Conservation (phyloP, 1,140 invertebrate genomes). For the Zophobas atratus region DNA sequence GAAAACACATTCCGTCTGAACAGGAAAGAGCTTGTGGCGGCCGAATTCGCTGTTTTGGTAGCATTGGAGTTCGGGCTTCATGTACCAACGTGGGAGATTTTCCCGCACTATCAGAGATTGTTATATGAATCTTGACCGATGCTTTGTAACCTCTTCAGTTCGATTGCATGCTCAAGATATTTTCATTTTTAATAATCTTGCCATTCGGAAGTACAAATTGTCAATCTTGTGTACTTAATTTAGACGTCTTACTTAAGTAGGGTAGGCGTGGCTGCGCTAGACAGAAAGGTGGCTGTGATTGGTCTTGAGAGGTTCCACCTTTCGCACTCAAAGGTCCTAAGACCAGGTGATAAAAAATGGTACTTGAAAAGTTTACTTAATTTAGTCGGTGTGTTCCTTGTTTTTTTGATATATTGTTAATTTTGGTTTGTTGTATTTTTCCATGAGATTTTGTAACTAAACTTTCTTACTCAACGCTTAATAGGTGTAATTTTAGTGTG, state of each 20-base stretch:
- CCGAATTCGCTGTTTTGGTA: slow-evolving; percentile 95
- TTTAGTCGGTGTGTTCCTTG: slow-evolving; percentile 42
- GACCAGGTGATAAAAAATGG: slow-evolving; percentile 30
- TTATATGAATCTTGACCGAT: slow-evolving; percentile 86
- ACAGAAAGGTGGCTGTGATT: slow-evolving; percentile 20
- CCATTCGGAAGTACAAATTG: slow-evolving; percentile 35
- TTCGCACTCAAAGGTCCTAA: slow-evolving; percentile 1
- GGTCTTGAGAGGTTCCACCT: slow-evolving; percentile 12
- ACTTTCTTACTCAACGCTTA: slow-evolving; percentile 3
- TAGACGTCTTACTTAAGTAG: slow-evolving; percentile 3
- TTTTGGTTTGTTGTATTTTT: neutral
- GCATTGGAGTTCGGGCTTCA: slow-evolving; percentile 96
- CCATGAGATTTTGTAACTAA: slow-evolving; percentile 4
- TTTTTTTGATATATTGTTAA: slow-evolving; percentile 22
- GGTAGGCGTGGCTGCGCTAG: neutral
- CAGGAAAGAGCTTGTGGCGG: slow-evolving; percentile 90
- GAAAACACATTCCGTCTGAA: slow-evolving; percentile 93
- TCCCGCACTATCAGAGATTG: slow-evolving; percentile 95
- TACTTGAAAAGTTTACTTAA: slow-evolving; percentile 31
- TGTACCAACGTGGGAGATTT: slow-evolving; percentile 90
- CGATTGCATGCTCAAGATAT: slow-evolving; percentile 31
- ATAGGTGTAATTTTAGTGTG: slow-evolving; percentile 27
- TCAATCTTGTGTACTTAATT: slow-evolving; percentile 38
- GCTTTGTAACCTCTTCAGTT: slow-evolving; percentile 13
- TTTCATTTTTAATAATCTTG: slow-evolving; percentile 42